A percentile compares a stretch with the other conserved stretches of the same genome.
phyloP scores from a whole-genome alignment of 2,888 invertebrate genomes.

The Orchestes rusci region DNA sequence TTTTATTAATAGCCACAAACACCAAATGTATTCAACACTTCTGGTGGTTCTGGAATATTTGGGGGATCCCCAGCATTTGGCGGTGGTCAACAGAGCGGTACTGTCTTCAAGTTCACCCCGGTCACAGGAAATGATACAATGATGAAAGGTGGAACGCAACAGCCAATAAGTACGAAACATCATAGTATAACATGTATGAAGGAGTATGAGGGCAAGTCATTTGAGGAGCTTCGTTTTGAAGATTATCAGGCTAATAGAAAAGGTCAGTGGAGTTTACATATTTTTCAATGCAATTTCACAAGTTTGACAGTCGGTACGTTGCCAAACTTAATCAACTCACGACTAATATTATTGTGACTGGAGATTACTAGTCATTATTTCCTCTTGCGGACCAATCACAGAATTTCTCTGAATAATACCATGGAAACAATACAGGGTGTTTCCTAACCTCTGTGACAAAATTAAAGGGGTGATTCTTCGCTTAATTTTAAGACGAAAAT shows the following conservation, averaged over 20 bases:
- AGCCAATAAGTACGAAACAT: constrained; percentile 85
- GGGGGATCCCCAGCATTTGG: constrained; percentile 43
- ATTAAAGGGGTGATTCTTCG: too few relatives aligned
- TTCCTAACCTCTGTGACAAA: too few relatives aligned
- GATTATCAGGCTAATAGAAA: constrained; percentile 90
- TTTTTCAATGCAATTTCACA: too few relatives aligned
- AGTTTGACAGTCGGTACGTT: too few relatives aligned
- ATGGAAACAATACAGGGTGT: too few relatives aligned
- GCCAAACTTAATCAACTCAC: too few relatives aligned
- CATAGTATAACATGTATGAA: constrained; percentile 99
- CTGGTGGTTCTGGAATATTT: constrained; percentile 41
- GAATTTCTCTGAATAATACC: too few relatives aligned
- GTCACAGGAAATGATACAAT: constrained; percentile 86
- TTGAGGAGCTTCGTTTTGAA: constrained; percentile 91
- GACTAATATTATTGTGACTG: too few relatives aligned
- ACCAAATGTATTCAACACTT: constrained; percentile 35
- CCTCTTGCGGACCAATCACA: too few relatives aligned
- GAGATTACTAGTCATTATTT: too few relatives aligned
- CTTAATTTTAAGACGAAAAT: too few relatives aligned
- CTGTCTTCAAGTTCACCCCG: constrained; percentile 79
- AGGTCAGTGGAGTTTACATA: too few relatives aligned
- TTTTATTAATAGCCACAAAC: constrained; percentile 34
- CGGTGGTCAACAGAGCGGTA: constrained; percentile 49
- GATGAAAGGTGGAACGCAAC: constrained; percentile 78
- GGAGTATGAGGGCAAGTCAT: constrained; percentile 89